Evolutionary conservation across 2,113 vertebrate genomes (phyloP).

Genomic region (Triplophysa siluroides): DNA sequence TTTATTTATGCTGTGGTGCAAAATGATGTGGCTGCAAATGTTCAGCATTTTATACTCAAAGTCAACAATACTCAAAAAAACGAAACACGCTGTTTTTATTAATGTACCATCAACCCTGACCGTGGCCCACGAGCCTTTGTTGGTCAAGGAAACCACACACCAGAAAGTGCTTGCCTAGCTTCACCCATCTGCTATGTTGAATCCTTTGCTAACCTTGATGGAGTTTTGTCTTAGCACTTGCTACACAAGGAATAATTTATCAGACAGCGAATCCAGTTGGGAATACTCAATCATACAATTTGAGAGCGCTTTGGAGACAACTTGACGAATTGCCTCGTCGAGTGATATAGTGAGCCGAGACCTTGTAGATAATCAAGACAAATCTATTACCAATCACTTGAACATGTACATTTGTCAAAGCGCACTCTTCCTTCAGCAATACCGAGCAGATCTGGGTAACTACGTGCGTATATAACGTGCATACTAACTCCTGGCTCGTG

Average conservation of each 20-base stretch:
- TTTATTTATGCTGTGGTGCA: neutral
- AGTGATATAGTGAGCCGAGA: slow-evolving; percentile 48
- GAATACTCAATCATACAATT: slow-evolving; percentile 53
- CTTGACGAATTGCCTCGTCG: slow-evolving; percentile 49
- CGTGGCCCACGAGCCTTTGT: neutral
- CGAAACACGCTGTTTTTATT: neutral
- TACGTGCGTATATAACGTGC: neutral
- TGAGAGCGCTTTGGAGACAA: slow-evolving; percentile 39
- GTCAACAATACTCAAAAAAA: too few relatives aligned
- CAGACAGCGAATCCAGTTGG: slow-evolving; percentile 44
- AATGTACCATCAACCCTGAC: neutral
- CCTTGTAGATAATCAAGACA: slow-evolving; percentile 58
- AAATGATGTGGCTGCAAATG: too few relatives aligned
- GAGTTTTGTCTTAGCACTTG: slow-evolving; percentile 38
- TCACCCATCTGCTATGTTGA: slow-evolving; percentile 5
- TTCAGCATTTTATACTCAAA: neutral
- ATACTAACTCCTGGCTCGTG: neutral
- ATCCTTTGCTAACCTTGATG: slow-evolving; percentile 41
- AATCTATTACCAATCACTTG: slow-evolving; percentile 54
- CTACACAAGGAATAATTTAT: slow-evolving; percentile 43
- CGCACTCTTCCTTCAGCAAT: slow-evolving; percentile 30
- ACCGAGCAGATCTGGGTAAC: neutral
- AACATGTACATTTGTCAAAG: slow-evolving; percentile 51
- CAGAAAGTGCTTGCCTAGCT: slow-evolving; percentile 3
- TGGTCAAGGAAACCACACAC: neutral